Evolutionary conservation across 2,113 vertebrate species (phyloP).

Genomic region (Mormyrus iriodes): DNA sequence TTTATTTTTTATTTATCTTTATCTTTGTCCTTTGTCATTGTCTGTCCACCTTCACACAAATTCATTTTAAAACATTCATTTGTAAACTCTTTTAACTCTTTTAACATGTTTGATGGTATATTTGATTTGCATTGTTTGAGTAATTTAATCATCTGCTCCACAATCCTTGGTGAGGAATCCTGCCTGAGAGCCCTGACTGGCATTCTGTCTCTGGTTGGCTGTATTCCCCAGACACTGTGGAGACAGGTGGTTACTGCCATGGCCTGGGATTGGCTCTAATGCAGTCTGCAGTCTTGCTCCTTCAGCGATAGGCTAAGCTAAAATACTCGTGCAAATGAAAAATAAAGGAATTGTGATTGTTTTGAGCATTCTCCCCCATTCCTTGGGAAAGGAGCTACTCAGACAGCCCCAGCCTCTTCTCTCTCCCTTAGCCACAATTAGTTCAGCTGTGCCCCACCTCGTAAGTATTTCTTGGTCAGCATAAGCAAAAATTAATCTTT

Average conservation of each 20-base stretch:
- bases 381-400: neutral
- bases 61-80: neutral
- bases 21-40: neutral
- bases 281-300: neutral
- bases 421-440: neutral
- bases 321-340: neutral
- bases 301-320: neutral
- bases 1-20: neutral
- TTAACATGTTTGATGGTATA: neutral
- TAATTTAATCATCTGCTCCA: neutral
- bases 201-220: neutral
- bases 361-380: neutral
- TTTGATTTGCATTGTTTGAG: neutral
- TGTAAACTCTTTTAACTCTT: neutral
- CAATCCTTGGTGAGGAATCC: neutral
- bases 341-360: neutral
- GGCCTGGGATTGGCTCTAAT: neutral
- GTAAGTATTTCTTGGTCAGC: neutral
- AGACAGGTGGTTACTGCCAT: neutral
- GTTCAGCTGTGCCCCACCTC: neutral
- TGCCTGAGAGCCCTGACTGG: neutral
- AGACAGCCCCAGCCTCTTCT: neutral
- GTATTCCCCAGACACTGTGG: neutral
- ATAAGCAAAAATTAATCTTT: neutral
- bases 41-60: neutral